Percentiles rank a stretch among this genome's conserved stretches.
These are phyloP conservation scores for Penaeus chinensis DNA, from an alignment of 1,140 invertebrate genomes.

Conservation along the genomic window DNA sequence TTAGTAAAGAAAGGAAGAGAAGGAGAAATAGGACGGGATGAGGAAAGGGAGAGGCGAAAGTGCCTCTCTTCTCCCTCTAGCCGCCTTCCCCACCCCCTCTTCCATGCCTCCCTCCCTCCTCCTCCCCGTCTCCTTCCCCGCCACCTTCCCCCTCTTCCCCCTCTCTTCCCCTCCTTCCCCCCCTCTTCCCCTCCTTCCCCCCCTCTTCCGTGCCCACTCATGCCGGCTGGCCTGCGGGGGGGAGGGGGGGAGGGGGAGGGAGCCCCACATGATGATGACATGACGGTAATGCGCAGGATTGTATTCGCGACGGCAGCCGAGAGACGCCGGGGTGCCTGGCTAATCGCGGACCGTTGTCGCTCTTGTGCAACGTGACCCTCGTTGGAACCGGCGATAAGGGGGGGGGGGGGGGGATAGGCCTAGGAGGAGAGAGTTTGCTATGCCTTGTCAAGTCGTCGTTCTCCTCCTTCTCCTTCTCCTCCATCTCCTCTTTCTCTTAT, in stretches of 20 bases:
- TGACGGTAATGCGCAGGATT: no score
- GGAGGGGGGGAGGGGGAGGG: no score
- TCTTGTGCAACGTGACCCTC: not conserved
- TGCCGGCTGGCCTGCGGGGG: not conserved
- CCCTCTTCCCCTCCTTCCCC: not conserved
- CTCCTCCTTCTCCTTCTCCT: slow-evolving; percentile 26
- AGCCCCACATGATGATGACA: no score
- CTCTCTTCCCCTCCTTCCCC: not conserved
- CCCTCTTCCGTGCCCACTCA: not conserved
- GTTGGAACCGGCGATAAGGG: not conserved
- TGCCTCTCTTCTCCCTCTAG: no score
- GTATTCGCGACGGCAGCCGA: not conserved
- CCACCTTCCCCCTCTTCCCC: not conserved
- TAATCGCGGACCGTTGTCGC: not conserved
- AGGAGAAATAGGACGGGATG: not conserved
- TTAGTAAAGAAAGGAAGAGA: not conserved
- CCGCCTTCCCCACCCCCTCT: no score
- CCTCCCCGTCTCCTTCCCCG: not conserved
- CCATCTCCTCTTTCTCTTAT: slow-evolving; percentile 3
- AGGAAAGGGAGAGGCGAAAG: not conserved
- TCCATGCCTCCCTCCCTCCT: not conserved
- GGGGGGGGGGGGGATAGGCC: not conserved
- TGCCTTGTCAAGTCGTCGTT: not conserved
- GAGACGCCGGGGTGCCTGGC: not conserved
- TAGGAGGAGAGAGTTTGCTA: not conserved